phyloP scores from a whole-genome alignment of 2,888 invertebrate genomes.

The Caenorhabditis zanzibari region DNA sequence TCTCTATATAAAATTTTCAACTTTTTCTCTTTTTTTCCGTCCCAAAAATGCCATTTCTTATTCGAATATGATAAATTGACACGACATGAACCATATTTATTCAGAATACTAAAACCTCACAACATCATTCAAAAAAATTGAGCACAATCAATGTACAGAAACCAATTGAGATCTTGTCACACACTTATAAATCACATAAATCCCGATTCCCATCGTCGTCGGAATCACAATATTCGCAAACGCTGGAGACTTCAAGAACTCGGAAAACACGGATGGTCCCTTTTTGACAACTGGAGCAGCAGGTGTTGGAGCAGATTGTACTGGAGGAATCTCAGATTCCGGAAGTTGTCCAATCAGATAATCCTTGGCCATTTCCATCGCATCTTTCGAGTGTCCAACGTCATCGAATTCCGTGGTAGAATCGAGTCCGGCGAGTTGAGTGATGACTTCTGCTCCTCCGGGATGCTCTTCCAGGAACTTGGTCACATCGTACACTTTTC shows the following conservation, averaged over 20 bases:
- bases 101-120: neutral
- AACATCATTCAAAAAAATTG: neutral
- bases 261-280: neutral
- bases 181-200: slow-evolving; percentile 18
- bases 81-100: neutral
- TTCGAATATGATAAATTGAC: no score
- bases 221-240: slow-evolving; percentile 12
- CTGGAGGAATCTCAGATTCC: neutral
- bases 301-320: neutral
- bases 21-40: no score
- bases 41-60: no score
- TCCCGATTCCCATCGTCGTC: slow-evolving; percentile 10
- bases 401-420: slow-evolving; percentile 4
- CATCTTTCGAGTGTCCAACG: slow-evolving; percentile 27
- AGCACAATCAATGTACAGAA: slow-evolving; percentile 3
- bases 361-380: slow-evolving; percentile 21
- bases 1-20: no score
- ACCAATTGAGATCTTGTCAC: neutral
- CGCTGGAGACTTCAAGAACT: neutral
- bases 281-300: neutral
- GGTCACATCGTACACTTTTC: slow-evolving; percentile 84
- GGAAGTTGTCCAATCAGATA: slow-evolving; percentile 24
- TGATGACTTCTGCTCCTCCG: slow-evolving; percentile 77
- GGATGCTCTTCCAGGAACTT: slow-evolving; percentile 88
- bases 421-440: slow-evolving; percentile 69